phyloP scores from a whole-genome alignment of 2,888 invertebrate species.

The Smittia sp. region DNA sequence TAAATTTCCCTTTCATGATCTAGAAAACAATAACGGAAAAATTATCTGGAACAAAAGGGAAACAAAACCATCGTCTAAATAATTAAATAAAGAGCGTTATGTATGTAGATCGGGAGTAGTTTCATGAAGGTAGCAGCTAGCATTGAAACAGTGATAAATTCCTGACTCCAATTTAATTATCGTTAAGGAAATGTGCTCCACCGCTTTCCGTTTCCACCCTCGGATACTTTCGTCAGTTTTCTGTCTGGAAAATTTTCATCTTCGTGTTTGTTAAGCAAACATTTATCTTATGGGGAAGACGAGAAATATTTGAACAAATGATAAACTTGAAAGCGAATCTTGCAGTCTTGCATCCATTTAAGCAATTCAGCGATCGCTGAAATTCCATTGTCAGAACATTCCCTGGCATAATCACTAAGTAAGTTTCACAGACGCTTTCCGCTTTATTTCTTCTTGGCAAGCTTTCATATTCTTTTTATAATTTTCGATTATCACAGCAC shows the following conservation, averaged over 20 bases:
- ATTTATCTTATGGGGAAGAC: background rate
- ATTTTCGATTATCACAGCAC: background rate
- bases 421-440: no score
- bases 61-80: background rate
- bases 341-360: no score
- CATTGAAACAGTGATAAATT: slow-evolving; percentile 26
- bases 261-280: background rate
- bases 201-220: background rate
- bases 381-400: no score
- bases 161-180: slow-evolving; percentile 40
- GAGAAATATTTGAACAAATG: no score
- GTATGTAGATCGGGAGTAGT: background rate
- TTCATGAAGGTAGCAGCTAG: background rate
- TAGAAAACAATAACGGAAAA: background rate
- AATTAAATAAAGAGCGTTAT: slow-evolving; percentile 3
- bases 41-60: background rate
- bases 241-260: background rate
- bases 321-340: no score
- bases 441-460: background rate
- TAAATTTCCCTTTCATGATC: background rate
- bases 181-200: slow-evolving; percentile 23
- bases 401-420: no score
- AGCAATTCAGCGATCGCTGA: no score
- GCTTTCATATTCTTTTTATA: background rate
- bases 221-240: background rate